phyloP scores from a whole-genome alignment of 2,113 vertebrate species.

The Bombycilla garrulus region DNA sequence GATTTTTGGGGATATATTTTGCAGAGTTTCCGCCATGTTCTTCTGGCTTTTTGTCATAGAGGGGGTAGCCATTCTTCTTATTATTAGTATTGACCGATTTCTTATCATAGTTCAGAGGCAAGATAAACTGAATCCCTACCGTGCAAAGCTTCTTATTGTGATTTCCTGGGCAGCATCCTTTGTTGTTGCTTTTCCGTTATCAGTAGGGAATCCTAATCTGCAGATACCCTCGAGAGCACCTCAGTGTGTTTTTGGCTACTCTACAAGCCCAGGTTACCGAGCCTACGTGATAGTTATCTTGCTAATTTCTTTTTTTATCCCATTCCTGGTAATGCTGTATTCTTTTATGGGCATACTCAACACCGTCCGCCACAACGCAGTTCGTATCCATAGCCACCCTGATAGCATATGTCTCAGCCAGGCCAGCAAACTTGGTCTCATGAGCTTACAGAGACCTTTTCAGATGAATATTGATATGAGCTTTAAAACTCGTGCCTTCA shows the following conservation, averaged over 20 bases:
- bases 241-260: slow-evolving; percentile 94
- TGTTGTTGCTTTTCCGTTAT: slow-evolving; percentile 88
- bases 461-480: slow-evolving; percentile 98
- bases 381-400: slow-evolving; percentile 93
- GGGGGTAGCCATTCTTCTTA: slow-evolving; percentile 91
- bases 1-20: slow-evolving; percentile 92
- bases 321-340: slow-evolving; percentile 93
- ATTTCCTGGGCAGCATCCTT: slow-evolving; percentile 89
- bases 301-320: slow-evolving; percentile 91
- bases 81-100: slow-evolving; percentile 97
- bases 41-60: slow-evolving; percentile 97
- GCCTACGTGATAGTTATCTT: slow-evolving; percentile 88
- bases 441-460: slow-evolving; percentile 94
- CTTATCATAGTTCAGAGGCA: slow-evolving; percentile 97
- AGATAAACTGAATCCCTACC: slow-evolving; percentile 91
- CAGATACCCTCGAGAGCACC: slow-evolving; percentile 89
- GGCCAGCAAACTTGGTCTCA: slow-evolving; percentile 94
- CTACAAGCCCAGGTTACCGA: slow-evolving; percentile 82
- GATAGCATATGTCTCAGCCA: slow-evolving; percentile 94
- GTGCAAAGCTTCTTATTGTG: slow-evolving; percentile 89
- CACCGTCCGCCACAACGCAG: slow-evolving; percentile 92
- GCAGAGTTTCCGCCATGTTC: slow-evolving; percentile 92
- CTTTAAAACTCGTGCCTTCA: slow-evolving; percentile 99
- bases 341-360: slow-evolving; percentile 95
- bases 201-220: slow-evolving; percentile 85